phyloP scores from a whole-genome alignment of 2,797 vertebrate genomes.

The Aldrovandia affinis region DNA sequence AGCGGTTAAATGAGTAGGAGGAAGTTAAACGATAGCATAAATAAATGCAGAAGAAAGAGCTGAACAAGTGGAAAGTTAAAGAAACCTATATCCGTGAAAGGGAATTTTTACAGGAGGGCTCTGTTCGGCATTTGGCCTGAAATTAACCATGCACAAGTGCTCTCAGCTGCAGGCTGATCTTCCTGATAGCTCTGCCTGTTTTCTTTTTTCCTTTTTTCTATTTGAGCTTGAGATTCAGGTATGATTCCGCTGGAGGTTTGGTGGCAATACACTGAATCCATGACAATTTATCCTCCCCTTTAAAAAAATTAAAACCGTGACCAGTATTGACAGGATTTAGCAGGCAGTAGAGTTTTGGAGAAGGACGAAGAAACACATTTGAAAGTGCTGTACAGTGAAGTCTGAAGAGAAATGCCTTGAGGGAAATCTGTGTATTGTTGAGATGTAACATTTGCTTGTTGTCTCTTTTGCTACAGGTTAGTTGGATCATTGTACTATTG shows the following conservation, averaged over 20 bases:
- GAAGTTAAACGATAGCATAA: not conserved
- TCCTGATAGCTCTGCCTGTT: not conserved
- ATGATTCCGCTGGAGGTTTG: not conserved
- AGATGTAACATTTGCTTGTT: no score
- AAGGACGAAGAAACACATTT: not conserved
- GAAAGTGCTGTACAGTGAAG: not conserved
- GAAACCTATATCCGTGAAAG: not conserved
- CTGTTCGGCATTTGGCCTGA: not conserved
- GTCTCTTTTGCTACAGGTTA: not conserved
- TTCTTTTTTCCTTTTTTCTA: not conserved
- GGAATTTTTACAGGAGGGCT: not conserved
- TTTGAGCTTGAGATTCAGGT: not conserved
- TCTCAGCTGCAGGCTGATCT: not conserved
- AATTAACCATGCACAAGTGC: not conserved
- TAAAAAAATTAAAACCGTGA: not conserved
- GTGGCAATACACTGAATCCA: not conserved
- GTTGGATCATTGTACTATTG: not conserved
- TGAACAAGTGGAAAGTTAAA: not conserved
- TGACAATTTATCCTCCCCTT: not conserved
- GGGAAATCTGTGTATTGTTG: no score
- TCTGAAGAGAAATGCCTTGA: no score
- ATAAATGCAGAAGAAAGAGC: not conserved
- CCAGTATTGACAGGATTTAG: not conserved
- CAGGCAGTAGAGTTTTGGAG: not conserved
- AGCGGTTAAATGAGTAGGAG: not conserved